Evolutionary conservation across 2,888 invertebrate species (phyloP), one percentile per base, ranked within the genome.

Genomic region (Oscheius myriophilus): DNA sequence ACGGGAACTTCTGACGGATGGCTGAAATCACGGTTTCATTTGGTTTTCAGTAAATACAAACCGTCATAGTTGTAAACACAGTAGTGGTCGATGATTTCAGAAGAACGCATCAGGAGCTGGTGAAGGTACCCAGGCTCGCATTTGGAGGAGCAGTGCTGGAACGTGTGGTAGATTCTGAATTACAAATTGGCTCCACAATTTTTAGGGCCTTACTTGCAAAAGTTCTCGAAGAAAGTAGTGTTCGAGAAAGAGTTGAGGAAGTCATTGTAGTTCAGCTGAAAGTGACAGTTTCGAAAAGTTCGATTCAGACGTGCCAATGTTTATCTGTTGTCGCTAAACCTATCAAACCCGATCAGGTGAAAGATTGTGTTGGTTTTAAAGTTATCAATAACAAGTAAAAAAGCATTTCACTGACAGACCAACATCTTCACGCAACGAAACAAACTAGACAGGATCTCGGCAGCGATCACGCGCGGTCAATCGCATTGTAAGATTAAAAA

Each of bases 81-180:
- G 57, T 84, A 84, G 65, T 84, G 81, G 58, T 84, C 84, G 42
- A 84, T 82, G 52, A 84, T 81, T 67, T 83, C 84, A 14, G 84
- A 78, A 49, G 73, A 73, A 46, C 83, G 65, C 75, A 76, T 77
- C 26, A 84, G 71, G 16, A 84, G 67, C 53, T 84, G 81, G 57
- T 83, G 84, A 63, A 84, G 72, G 64, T 80, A 84, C 23, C 84
- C 84, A 6, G 82, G 82, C 16, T 79, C 78, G 57, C 84, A 84
- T 66, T 80, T 78, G 4, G 82, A 79, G 14, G 81, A 77, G 53
- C 84, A 84, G 55, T 74, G 75, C 67, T 84, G 84, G 76, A 84
- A 84, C 21, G 72, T 68, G 69, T 84, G 82, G 65, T 84, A 84
- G 64, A 84, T 75, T 26, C 84, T 83, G 66, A 52, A 79, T 54